A percentile compares a stretch with the other conserved stretches of the same genome.
Evolutionary conservation across 37 sponge, comb jelly and placozoan species (phyloP).

Genomic region (Axinella damicornis): DNA sequence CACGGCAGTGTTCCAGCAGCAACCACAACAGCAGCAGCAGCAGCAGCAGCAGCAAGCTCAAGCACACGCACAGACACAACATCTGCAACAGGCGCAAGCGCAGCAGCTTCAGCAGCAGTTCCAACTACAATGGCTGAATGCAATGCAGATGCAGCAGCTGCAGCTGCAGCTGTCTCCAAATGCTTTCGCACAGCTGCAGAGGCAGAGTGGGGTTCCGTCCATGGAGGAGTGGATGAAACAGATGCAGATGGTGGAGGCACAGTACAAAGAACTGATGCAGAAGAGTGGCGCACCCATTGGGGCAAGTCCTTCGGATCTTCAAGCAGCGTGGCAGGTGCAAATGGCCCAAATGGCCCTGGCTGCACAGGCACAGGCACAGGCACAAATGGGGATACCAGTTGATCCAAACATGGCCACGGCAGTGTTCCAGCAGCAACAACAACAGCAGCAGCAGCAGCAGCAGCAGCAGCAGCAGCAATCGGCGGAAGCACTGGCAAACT

Average conservation of each 20-base stretch:
- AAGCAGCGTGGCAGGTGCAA: constrained; percentile 4
- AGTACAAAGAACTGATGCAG: constrained; percentile 10
- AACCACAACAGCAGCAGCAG: too few species aligned
- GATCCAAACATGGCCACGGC: constrained; percentile 34
- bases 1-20: constrained; percentile 33
- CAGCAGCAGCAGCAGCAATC: constrained; percentile 53
- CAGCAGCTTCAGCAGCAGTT: constrained; percentile 26
- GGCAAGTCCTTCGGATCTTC: background rate
- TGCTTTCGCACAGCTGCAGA: constrained; percentile 13
- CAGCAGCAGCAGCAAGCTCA: too few species aligned
- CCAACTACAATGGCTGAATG: constrained; percentile 8
- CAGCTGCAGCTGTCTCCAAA: constrained; percentile 31
- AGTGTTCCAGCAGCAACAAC: constrained; percentile 51
- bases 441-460: too few species aligned
- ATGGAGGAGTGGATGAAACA: constrained; percentile 59
- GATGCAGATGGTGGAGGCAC: constrained; percentile 7
- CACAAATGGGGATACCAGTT: constrained; percentile 18
- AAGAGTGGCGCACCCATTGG: background rate
- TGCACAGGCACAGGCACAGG: too few species aligned
- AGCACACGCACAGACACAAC: constrained; percentile 51
- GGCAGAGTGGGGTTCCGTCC: background rate
- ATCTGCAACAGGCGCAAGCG: constrained; percentile 22
- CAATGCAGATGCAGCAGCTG: constrained; percentile 20
- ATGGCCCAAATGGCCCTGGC: background rate
- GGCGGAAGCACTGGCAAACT: constrained; percentile 20